Conservation (phyloP, 2,113 vertebrate genomes). For the Heterotilapia buettikoferi region DNA sequence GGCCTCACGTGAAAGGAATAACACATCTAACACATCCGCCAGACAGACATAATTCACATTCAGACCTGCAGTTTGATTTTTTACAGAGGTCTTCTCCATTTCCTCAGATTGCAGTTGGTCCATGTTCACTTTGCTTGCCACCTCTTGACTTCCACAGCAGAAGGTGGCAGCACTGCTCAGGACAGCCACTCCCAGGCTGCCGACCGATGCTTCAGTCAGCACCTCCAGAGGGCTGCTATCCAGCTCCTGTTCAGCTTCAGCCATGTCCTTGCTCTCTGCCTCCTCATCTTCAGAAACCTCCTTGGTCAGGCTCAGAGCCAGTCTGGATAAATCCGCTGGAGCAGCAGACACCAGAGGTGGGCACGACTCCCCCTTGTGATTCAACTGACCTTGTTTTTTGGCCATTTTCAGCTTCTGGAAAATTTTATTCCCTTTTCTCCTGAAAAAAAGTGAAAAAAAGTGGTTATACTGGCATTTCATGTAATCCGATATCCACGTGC, state of each 20-base stretch:
- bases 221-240: slow-evolving; percentile 9
- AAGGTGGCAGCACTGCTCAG: slow-evolving; percentile 65
- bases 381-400: not conserved
- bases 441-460: not conserved
- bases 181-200: slow-evolving; percentile 25
- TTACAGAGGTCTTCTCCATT: not conserved
- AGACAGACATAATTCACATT: not conserved
- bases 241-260: slow-evolving; percentile 40
- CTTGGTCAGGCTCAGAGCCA: not conserved
- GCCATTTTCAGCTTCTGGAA: slow-evolving; percentile 50
- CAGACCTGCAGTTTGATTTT: slow-evolving; percentile 42
- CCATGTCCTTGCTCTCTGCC: slow-evolving; percentile 46
- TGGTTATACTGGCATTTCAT: not conserved
- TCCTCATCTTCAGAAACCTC: slow-evolving; percentile 19
- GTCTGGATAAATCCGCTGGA: not conserved
- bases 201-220: slow-evolving; percentile 30
- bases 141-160: slow-evolving; percentile 65
- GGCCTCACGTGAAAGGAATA: not conserved
- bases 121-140: not conserved
- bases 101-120: not conserved
- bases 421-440: slow-evolving; percentile 59
- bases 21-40: not conserved
- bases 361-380: not conserved
- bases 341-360: slow-evolving; percentile 15
- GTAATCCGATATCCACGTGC: not conserved